These are phyloP conservation scores for Onychomys leucogaster DNA, from an alignment of 2,797 vertebrate species.

Conservation along the genomic window DNA sequence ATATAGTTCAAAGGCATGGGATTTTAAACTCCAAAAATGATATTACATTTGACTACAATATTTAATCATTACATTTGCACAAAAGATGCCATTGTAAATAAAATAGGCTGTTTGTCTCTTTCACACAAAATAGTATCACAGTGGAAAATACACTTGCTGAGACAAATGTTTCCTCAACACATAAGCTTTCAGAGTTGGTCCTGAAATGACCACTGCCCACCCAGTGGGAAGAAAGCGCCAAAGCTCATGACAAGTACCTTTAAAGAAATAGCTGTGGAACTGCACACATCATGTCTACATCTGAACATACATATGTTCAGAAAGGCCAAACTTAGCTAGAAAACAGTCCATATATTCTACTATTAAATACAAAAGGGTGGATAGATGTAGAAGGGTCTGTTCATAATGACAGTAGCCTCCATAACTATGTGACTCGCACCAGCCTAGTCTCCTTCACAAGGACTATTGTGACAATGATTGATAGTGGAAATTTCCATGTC, in stretches of 20 bases:
- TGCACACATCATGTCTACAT: not conserved
- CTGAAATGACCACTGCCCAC: not conserved
- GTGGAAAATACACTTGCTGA: not conserved
- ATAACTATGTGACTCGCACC: not conserved
- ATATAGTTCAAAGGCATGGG: not conserved
- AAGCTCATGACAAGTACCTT: not conserved
- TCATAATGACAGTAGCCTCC: not conserved
- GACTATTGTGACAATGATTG: not conserved
- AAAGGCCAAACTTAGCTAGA: not conserved
- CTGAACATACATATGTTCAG: not conserved
- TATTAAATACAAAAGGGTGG: not conserved
- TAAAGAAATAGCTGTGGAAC: not conserved
- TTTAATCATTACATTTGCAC: not conserved
- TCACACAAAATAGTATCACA: not conserved
- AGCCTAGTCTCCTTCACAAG: not conserved
- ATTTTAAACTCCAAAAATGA: conserved; percentile 11
- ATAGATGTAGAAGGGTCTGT: not conserved
- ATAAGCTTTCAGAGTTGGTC: not conserved
- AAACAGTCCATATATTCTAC: not conserved
- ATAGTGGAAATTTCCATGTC: not conserved
- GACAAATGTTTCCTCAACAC: not conserved
- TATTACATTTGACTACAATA: not conserved
- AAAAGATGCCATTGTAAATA: not conserved
- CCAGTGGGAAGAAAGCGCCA: not conserved
- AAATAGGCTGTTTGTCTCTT: not conserved